Percentiles rank a stretch among this genome's conserved stretches.
Conservation (phyloP, 2,113 vertebrate genomes). For the Paracanthobrama guichenoti region DNA sequence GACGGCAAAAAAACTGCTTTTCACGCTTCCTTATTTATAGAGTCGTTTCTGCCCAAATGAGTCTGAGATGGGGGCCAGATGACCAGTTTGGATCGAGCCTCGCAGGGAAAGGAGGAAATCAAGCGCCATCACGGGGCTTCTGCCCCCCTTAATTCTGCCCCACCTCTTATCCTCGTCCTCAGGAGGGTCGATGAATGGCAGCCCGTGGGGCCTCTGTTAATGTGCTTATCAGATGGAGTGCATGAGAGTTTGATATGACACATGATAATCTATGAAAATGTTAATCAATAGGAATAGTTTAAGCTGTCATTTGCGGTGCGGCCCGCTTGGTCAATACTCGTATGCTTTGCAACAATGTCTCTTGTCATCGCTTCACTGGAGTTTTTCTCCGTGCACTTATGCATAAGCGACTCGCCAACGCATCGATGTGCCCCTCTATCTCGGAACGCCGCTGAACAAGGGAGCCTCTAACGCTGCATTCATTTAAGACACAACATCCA, state of each 20-base stretch:
- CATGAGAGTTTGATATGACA: conserved; percentile 94
- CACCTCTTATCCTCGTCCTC: conserved; percentile 60
- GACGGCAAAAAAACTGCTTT: conserved; percentile 58
- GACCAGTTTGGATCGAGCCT: conserved; percentile 72
- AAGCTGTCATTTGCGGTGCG: conserved; percentile 91
- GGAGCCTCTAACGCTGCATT: conserved; percentile 82
- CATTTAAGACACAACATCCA: conserved; percentile 75
- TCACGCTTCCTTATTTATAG: conserved; percentile 88
- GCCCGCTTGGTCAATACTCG: conserved; percentile 94
- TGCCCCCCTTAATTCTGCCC: conserved; percentile 65
- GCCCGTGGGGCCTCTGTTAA: conserved; percentile 84
- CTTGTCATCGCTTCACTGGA: conserved; percentile 82
- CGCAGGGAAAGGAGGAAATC: conserved; percentile 16
- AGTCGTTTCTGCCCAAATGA: conserved; percentile 91
- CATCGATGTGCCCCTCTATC: conserved; percentile 82
- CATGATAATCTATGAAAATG: conserved; percentile 99
- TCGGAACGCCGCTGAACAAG: conserved; percentile 83
- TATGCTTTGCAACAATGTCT: conserved; percentile 95
- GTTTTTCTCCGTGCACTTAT: conserved; percentile 84
- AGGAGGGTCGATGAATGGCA: conserved; percentile 79
- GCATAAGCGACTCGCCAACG: conserved; percentile 87
- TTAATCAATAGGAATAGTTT: conserved; percentile 99
- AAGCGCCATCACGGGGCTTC: conserved; percentile 69
- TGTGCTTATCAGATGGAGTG: conserved; percentile 88
- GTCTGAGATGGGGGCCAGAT: conserved; percentile 85